A percentile compares a stretch with the other conserved stretches of the same genome.
These are phyloP conservation scores for Cuculus canorus DNA, from an alignment of 2,797 vertebrate species.

Conservation along the genomic window DNA sequence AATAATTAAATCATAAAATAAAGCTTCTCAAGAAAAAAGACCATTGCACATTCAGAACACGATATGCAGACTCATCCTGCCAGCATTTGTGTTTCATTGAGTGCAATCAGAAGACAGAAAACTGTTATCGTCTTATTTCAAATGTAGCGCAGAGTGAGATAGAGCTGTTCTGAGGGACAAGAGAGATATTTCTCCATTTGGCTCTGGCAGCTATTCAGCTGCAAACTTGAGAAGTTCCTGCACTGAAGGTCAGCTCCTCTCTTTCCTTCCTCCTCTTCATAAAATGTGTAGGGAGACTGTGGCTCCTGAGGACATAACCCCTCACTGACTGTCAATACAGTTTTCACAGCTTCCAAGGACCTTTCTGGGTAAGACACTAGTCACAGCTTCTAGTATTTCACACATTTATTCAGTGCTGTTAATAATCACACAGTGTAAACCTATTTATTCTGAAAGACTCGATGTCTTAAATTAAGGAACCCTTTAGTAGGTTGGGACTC, in stretches of 20 bases:
- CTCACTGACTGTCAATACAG: neutral
- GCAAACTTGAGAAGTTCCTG: neutral
- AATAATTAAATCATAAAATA: constrained; percentile 24
- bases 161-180: neutral
- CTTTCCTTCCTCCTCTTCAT: neutral
- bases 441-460: neutral
- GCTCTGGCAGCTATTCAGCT: neutral
- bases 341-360: neutral
- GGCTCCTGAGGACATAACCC: neutral
- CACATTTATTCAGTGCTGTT: neutral
- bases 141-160: neutral
- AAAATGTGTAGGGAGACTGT: rapidly evolving
- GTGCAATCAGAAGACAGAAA: neutral
- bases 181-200: neutral
- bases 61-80: neutral
- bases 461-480: neutral
- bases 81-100: neutral
- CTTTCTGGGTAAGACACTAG: neutral
- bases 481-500: neutral
- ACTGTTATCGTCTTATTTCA: neutral
- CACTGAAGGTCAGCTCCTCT: neutral
- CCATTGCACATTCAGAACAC: neutral
- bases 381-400: neutral
- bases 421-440: neutral
- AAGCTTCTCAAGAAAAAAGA: neutral